phyloP scores from a whole-genome alignment of 1,140 invertebrate genomes.

The Araneus ventricosus region DNA sequence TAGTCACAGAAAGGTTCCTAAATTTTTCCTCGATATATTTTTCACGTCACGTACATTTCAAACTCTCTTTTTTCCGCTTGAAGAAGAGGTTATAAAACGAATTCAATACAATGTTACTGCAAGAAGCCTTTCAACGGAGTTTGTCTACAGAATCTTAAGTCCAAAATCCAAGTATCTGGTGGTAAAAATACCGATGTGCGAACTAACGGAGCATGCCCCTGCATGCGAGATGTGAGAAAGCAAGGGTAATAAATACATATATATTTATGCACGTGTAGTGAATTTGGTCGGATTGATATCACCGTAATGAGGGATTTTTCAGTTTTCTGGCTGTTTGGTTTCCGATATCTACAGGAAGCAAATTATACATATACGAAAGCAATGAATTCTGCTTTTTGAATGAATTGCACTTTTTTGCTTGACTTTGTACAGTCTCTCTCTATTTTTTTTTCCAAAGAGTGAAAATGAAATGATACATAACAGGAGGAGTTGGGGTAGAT shows the following conservation, averaged over 20 bases:
- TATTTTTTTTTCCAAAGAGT: too few relatives aligned
- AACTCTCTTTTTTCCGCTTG: slow-evolving; percentile 34
- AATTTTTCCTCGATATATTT: neutral
- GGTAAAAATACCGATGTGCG: neutral
- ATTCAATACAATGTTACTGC: slow-evolving; percentile 11
- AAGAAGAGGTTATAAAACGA: slow-evolving; percentile 43
- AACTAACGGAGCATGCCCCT: neutral
- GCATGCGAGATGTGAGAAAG: neutral
- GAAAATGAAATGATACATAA: too few relatives aligned
- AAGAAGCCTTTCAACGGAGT: neutral
- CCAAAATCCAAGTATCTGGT: neutral
- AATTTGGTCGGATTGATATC: neutral
- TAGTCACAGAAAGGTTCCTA: too few relatives aligned
- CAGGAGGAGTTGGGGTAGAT: too few relatives aligned
- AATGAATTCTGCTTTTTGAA: too few relatives aligned
- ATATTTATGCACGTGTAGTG: neutral
- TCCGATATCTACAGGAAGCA: neutral
- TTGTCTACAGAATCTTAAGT: slow-evolving; percentile 25
- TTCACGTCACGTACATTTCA: neutral
- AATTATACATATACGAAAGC: neutral
- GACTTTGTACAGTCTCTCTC: too few relatives aligned
- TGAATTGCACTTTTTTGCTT: too few relatives aligned
- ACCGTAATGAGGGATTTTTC: neutral
- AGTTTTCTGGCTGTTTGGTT: neutral
- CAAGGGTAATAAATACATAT: neutral